Evolutionary conservation across 1,140 invertebrate genomes (phyloP).

Genomic region (Cheumatopsyche charites): DNA sequence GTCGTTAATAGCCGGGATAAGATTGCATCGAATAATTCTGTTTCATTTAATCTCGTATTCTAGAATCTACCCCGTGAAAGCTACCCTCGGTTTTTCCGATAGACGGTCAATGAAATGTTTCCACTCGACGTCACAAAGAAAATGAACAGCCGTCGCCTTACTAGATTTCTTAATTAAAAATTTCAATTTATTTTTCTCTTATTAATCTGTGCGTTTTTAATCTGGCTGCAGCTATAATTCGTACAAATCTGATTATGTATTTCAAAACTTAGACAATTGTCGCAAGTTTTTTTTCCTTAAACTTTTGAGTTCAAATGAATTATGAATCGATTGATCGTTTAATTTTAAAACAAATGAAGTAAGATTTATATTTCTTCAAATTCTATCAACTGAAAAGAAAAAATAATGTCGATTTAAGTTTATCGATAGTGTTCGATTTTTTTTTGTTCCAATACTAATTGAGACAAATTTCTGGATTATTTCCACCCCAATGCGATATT

Average conservation of each 20-base stretch:
- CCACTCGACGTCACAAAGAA: constrained; percentile 11
- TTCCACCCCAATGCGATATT: constrained; percentile 9
- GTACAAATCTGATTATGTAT: too few species aligned
- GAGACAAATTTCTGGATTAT: constrained; percentile 22
- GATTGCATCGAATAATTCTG: constrained; percentile 13
- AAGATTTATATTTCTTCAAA: too few species aligned
- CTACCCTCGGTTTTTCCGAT: not conserved
- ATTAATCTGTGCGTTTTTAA: not conserved
- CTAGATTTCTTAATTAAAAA: constrained; percentile 22
- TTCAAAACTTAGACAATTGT: too few species aligned
- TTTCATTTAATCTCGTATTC: constrained; percentile 19
- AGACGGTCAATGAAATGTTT: constrained; percentile 24
- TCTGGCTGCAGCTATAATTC: too few species aligned
- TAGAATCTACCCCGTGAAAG: not conserved
- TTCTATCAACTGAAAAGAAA: too few species aligned
- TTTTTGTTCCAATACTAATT: constrained; percentile 4
- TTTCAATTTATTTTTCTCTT: constrained; percentile 8
- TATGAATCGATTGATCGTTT: not conserved
- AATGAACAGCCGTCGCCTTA: constrained; percentile 22
- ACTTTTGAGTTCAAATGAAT: too few species aligned
- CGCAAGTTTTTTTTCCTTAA: not conserved
- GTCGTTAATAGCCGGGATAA: constrained; percentile 1
- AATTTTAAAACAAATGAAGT: not conserved
- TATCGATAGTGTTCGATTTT: not conserved
- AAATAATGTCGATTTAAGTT: not conserved